Evolutionary conservation across 35 echinoderm and acorn worm genomes (phyloP), one percentile per base, ranked within the genome.

Genomic region (Heliocidaris tuberculata): DNA sequence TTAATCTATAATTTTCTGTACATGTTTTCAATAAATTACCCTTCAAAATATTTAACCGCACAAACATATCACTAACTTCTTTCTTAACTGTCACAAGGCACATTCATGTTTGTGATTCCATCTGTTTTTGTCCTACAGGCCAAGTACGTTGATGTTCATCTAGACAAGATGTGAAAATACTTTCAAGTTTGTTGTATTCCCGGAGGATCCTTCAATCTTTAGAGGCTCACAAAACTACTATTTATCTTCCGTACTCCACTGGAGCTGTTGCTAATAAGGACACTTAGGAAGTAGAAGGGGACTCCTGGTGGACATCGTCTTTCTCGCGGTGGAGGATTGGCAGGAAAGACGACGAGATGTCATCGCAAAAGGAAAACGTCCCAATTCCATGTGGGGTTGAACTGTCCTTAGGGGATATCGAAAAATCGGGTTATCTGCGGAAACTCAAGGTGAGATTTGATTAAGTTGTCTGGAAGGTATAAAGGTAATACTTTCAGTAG

Each of bases 361-460:
- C 94, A 32, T 95, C 94, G 11, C 94, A 95, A 88, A 95, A 95
- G 94, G 94, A 95, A 50, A 95, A 95, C 65, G 90, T 95, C n/a
- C 94, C 88, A n/a, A 59, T 88, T 19, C 52, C 94, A 19, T 61
- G 91, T 59, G 95, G 92, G 30, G 61, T 47, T 31, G 31, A 47
- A 32, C 59, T 48, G 31, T 94, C 61, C 60, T 9, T 61, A 15
- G 31, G 92, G 5, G 95, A 96, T 29, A 95, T 97, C n/a, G 96
- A 95, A 65, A 97, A 95, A 88, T 95, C 94, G 48, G 96, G 96
- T 86, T 97, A 97, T 95, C 93, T 97, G 24, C 92, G 93, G 31
- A 97, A 97, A 61, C 93, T 97, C 9, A 97, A 97, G 96, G 96
- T 97, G 48, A 86, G 52, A 16, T 21, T 29, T 31, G 11, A 85